phyloP scores from a whole-genome alignment of 2,797 vertebrate genomes.

The Hydrocynus forskahlii region DNA sequence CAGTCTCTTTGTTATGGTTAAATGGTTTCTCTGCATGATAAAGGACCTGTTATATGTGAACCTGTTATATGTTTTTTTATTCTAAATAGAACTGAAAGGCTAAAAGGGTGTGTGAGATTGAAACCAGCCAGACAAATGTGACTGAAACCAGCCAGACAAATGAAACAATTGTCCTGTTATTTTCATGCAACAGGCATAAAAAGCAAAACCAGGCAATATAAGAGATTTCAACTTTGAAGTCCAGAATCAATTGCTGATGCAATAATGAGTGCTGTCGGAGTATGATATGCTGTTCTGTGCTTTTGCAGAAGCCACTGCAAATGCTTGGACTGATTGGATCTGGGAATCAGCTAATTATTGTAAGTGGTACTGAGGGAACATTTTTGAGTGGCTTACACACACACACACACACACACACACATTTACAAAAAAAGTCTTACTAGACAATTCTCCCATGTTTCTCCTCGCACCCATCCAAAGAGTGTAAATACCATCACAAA shows the following conservation, averaged over 20 bases:
- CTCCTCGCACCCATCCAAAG: neutral
- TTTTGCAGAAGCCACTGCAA: conserved; percentile 73
- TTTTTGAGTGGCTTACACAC: conserved; percentile 60
- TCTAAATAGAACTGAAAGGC: too few species aligned
- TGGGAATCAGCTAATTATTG: conserved; percentile 76
- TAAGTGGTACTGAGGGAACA: conserved; percentile 78
- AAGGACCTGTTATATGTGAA: too few species aligned
- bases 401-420: neutral
- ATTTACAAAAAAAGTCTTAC: conserved; percentile 37
- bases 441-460: conserved; percentile 25
- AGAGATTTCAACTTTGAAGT: conserved; percentile 19
- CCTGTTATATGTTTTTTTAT: too few species aligned
- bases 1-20: too few species aligned
- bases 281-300: conserved; percentile 55
- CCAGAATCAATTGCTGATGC: conserved; percentile 34
- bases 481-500: neutral
- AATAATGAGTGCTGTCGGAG: conserved; percentile 36
- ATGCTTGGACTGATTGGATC: conserved; percentile 80
- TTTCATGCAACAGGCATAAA: neutral
- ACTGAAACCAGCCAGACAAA: neutral
- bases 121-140: neutral
- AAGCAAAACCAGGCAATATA: conserved; percentile 8
- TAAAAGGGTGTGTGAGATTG: neutral
- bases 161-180: conserved; percentile 7
- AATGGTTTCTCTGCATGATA: too few species aligned